Evolutionary conservation across 2,797 vertebrate species (phyloP).

Genomic region (Gallirallus australis): DNA sequence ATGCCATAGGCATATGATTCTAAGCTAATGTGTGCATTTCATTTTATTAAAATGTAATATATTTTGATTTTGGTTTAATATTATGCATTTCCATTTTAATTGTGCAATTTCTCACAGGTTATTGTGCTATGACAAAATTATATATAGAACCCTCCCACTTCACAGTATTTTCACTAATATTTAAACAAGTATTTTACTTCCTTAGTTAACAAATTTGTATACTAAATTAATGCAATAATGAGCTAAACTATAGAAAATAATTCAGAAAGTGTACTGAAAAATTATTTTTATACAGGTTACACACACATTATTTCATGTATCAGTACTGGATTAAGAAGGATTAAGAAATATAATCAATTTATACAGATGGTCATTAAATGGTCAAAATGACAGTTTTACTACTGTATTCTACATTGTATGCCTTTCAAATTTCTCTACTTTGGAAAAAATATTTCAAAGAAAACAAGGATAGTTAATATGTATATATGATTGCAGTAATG

Average conservation of each 20-base stretch:
- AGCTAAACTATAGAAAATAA: background rate
- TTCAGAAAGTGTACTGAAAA: background rate
- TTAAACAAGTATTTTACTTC: background rate
- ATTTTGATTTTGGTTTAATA: background rate
- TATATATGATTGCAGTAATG: background rate
- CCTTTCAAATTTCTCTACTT: background rate
- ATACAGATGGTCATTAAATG: accelerated
- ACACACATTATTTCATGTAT: background rate
- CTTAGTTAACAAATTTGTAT: background rate
- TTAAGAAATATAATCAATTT: background rate
- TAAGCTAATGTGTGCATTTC: background rate
- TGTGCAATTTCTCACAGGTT: background rate
- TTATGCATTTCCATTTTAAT: background rate
- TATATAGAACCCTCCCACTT: background rate
- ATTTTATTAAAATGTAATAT: background rate
- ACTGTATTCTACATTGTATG: background rate
- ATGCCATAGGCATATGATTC: background rate
- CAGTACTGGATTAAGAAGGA: background rate
- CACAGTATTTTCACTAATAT: background rate
- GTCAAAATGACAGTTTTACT: background rate
- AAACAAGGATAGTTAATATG: background rate
- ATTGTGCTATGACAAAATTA: background rate
- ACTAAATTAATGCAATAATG: background rate
- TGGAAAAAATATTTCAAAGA: background rate
- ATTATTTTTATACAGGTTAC: background rate